Conservation (phyloP, 2,888 invertebrate species). For the Chalcis sispes region DNA sequence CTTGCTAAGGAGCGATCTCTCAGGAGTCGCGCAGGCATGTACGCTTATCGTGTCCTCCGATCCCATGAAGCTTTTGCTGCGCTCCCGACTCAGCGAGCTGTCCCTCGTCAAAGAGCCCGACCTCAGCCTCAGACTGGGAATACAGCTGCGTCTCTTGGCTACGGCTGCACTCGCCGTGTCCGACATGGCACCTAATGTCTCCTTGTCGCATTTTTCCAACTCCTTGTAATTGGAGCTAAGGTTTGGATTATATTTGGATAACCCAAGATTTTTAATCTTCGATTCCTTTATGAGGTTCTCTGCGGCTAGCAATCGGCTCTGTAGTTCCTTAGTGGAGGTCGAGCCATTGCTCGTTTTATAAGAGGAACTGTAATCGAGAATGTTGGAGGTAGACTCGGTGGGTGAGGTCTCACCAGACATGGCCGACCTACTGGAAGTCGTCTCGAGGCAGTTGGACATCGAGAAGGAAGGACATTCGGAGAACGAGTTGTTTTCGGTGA, state of each 20-base stretch:
- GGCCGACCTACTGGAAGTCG: constrained; percentile 62
- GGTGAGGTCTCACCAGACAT: constrained; percentile 69
- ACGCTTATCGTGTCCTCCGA: constrained; percentile 60
- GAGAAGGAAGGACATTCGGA: constrained; percentile 60
- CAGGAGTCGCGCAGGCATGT: constrained; percentile 70
- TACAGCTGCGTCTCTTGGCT: constrained; percentile 69
- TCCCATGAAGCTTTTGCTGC: constrained; percentile 56
- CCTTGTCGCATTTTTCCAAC: constrained; percentile 70
- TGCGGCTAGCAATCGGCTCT: constrained; percentile 69
- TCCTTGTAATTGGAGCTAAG: constrained; percentile 67
- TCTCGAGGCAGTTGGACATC: constrained; percentile 28
- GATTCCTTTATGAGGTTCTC: constrained; percentile 72
- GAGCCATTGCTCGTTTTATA: constrained; percentile 56
- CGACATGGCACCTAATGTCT: constrained; percentile 64
- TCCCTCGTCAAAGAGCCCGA: constrained; percentile 71
- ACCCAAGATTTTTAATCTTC: constrained; percentile 67
- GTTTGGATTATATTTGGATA: constrained; percentile 64
- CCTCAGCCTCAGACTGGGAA: constrained; percentile 68
- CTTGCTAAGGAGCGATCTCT: constrained; percentile 79
- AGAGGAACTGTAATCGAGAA: constrained; percentile 62
- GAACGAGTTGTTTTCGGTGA: constrained; percentile 38
- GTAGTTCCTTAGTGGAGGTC: constrained; percentile 63
- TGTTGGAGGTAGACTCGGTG: constrained; percentile 67
- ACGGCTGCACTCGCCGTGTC: constrained; percentile 61
- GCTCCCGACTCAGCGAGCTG: constrained; percentile 52